phyloP scores from a whole-genome alignment of 2,113 vertebrate genomes.

The Centrocercus urophasianus region DNA sequence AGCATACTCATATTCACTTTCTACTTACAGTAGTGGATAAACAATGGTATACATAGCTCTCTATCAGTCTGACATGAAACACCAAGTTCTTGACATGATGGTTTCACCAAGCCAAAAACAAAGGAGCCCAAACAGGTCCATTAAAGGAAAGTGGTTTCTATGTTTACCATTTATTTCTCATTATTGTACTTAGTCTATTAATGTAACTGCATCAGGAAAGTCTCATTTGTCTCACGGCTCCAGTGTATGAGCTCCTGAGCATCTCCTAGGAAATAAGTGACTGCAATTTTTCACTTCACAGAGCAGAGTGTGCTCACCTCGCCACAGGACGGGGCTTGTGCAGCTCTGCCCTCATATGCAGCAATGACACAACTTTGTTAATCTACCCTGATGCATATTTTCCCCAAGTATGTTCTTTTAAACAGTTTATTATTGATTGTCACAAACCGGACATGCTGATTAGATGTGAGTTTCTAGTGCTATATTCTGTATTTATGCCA shows the following conservation, averaged over 20 bases:
- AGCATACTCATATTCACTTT: conserved; percentile 6
- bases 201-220: background rate
- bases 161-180: conserved; percentile 60
- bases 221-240: background rate
- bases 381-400: background rate
- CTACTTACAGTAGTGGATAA: conserved; percentile 22
- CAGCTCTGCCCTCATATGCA: background rate
- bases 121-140: conserved; percentile 65
- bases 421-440: background rate
- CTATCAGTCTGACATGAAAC: conserved; percentile 30
- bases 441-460: background rate
- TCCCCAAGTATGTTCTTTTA: background rate
- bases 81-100: background rate
- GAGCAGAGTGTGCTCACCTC: background rate
- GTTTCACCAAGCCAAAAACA: conserved; percentile 43
- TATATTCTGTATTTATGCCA: background rate
- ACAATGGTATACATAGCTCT: conserved; percentile 14
- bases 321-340: background rate
- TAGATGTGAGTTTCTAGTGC: background rate
- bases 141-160: conserved; percentile 58
- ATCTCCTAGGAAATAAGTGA: background rate
- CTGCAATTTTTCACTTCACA: background rate
- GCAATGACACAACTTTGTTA: background rate
- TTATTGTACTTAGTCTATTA: conserved; percentile 25
- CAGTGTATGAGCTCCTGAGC: background rate